phyloP scores from a whole-genome alignment of 2,888 invertebrate species.

The Nomada goodeniana region DNA sequence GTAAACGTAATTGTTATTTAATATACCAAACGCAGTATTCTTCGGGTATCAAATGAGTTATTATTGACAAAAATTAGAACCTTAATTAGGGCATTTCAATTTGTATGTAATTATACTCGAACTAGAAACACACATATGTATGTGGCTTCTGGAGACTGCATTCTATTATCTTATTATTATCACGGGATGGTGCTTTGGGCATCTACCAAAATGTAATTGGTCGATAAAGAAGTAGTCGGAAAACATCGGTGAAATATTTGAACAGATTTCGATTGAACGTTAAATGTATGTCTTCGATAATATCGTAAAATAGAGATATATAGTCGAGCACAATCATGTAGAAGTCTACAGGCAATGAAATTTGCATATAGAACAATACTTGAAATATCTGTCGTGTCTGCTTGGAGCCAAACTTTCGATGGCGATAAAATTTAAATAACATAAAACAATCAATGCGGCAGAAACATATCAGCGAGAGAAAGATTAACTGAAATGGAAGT shows the following conservation, averaged over 20 bases:
- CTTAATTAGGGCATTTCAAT: too few relatives aligned
- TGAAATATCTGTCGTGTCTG: background rate
- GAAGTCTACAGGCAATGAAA: background rate
- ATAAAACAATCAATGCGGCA: too few relatives aligned
- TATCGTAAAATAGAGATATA: slow-evolving; percentile 40
- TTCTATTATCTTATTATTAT: background rate
- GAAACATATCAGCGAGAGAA: background rate
- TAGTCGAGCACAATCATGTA: slow-evolving; percentile 6
- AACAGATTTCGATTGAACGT: slow-evolving; percentile 27
- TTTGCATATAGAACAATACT: slow-evolving; percentile 27
- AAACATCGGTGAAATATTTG: slow-evolving; percentile 17
- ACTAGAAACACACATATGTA: too few relatives aligned
- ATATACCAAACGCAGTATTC: too few relatives aligned
- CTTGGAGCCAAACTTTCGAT: slow-evolving; percentile 18
- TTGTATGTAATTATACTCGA: too few relatives aligned
- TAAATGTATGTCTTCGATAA: slow-evolving; percentile 44
- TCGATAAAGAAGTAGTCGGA: slow-evolving; percentile 48
- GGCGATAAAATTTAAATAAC: background rate
- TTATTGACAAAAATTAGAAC: too few relatives aligned
- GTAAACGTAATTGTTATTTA: too few relatives aligned
- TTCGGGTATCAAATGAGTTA: too few relatives aligned
- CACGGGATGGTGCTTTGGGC: slow-evolving; percentile 45
- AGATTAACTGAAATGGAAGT: slow-evolving; percentile 28
- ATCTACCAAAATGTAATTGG: slow-evolving; percentile 46
- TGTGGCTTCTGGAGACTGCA: too few relatives aligned